Percentiles rank a stretch among this genome's conserved stretches.
Conservation (phyloP, 2,113 vertebrate genomes). For the Rhinoderma darwinii region DNA sequence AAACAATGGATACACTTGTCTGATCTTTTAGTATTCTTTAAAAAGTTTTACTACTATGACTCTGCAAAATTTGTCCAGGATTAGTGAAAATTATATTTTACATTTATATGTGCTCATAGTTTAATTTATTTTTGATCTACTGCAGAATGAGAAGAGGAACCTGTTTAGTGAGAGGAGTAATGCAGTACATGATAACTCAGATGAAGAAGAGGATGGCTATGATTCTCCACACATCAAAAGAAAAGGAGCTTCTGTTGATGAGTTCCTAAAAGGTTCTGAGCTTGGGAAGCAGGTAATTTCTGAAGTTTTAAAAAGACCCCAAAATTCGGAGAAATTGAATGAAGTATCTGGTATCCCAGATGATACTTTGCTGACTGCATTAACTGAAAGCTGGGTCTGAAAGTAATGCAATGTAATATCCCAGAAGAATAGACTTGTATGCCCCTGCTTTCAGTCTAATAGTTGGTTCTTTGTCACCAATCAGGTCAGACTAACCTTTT, state of each 20-base stretch:
- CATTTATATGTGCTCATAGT: background rate
- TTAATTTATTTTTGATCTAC: background rate
- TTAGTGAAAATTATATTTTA: background rate
- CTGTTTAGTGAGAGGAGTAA: conserved; percentile 83
- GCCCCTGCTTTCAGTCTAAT: background rate
- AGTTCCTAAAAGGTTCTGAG: conserved; percentile 93
- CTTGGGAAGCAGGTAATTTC: conserved; percentile 87
- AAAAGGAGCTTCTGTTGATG: conserved; percentile 90
- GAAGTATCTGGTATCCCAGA: background rate
- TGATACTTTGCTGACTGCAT: background rate
- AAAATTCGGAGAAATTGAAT: background rate
- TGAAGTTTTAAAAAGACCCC: background rate
- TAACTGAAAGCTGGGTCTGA: background rate
- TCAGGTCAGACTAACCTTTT: no score
- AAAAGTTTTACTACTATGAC: background rate
- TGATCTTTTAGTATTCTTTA: background rate
- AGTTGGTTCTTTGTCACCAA: no score
- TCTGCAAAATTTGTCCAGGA: background rate
- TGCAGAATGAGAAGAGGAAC: conserved; percentile 89
- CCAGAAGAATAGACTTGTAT: background rate
- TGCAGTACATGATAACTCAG: conserved; percentile 81
- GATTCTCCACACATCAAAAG: conserved; percentile 81
- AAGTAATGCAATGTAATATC: background rate
- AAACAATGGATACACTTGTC: background rate
- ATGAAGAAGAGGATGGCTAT: conserved; percentile 90